Evolutionary conservation across 64 coral and sea anemone genomes (phyloP).

Genomic region (Acropora tenuis): DNA sequence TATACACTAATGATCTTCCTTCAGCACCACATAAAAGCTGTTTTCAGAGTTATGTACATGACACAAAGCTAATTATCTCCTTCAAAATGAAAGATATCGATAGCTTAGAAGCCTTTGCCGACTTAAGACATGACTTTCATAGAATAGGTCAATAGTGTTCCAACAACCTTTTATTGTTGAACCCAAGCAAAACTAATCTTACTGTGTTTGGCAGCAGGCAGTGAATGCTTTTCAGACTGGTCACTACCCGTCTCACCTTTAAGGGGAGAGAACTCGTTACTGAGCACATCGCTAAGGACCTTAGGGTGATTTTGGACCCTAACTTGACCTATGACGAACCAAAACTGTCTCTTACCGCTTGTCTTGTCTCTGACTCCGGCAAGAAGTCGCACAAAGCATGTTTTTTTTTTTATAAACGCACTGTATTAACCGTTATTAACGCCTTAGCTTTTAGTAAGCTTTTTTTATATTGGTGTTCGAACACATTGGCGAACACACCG

Average conservation of each 20-base stretch:
- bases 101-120: no score
- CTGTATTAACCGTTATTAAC: not conserved
- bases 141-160: slow-evolving; percentile 9
- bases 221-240: not conserved
- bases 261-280: no score
- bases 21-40: no score
- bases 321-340: not conserved
- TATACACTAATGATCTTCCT: no score
- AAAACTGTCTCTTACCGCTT: not conserved
- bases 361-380: not conserved
- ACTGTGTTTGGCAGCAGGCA: slow-evolving; percentile 21
- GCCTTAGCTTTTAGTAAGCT: not conserved
- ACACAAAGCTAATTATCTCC: not conserved
- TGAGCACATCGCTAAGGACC: not conserved
- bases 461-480: not conserved
- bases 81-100: not conserved
- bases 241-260: not conserved
- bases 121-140: not conserved
- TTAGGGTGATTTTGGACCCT: not conserved
- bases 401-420: not conserved
- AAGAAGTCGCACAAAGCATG: slow-evolving; percentile 9
- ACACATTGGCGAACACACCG: not conserved
- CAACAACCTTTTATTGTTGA: slow-evolving; percentile 4
- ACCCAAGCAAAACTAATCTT: slow-evolving; percentile 9
- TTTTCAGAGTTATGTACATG: not conserved